Percentiles rank a stretch among this genome's conserved stretches.
phyloP scores from a whole-genome alignment of 2,113 vertebrate genomes.

The Gymnorhina tibicen region DNA sequence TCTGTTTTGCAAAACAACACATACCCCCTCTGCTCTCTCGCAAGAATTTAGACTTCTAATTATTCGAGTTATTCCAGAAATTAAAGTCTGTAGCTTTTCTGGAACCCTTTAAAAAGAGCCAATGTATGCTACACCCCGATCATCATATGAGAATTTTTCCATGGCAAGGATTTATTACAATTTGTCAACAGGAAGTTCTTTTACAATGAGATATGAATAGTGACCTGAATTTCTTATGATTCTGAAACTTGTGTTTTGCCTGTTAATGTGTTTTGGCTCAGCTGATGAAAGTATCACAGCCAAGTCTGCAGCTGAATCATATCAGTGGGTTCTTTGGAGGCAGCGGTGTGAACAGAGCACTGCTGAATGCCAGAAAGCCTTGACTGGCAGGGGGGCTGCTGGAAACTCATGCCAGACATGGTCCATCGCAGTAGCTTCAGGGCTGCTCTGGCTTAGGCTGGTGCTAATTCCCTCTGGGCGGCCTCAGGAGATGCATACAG shows the following conservation, averaged over 20 bases:
- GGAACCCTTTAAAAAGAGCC: neutral
- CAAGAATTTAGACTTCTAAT: neutral
- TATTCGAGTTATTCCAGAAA: neutral
- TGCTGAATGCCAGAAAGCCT: neutral
- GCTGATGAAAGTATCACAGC: neutral
- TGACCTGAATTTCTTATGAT: neutral
- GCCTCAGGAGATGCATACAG: neutral
- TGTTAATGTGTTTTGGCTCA: neutral
- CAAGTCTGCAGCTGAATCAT: neutral
- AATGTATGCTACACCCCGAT: neutral
- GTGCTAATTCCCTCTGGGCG: neutral
- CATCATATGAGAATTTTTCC: neutral
- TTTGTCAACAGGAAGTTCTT: constrained; percentile 17
- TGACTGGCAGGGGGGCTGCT: neutral
- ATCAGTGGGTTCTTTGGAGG: neutral
- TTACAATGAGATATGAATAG: neutral
- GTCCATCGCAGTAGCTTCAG: neutral
- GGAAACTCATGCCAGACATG: neutral
- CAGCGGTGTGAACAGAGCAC: neutral
- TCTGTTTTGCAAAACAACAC: neutral
- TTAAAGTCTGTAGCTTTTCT: neutral
- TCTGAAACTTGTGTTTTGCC: neutral
- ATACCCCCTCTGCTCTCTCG: neutral
- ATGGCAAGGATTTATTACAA: neutral
- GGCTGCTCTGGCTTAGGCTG: neutral